Evolutionary conservation across 2,113 vertebrate genomes (phyloP).

Genomic region (Ovis aries): ARS-UI_Ramb_v3.0 NC_056056.1:48027001-48027500

Average conservation of each 20-base stretch:
- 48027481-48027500: not conserved
- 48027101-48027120: not conserved
- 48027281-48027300: not conserved
- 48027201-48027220: not conserved
- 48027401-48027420: not conserved
- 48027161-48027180: not conserved
- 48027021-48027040: not conserved
- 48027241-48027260: not conserved
- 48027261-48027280: not conserved
- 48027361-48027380: not conserved
- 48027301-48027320: not conserved
- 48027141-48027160: not conserved
- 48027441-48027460: not conserved
- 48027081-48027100: not conserved
- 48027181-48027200: not conserved
- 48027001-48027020: not conserved
- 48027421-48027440: not conserved
- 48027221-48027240: not conserved
- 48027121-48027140: not conserved
- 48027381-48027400: not conserved
- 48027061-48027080: not conserved
- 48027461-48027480: not conserved
- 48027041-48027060: not conserved
- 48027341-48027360: not conserved
- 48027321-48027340: not conserved